Evolutionary conservation across 2,888 invertebrate species (phyloP).

Genomic region (Acanthacorydalis orientalis): DNA sequence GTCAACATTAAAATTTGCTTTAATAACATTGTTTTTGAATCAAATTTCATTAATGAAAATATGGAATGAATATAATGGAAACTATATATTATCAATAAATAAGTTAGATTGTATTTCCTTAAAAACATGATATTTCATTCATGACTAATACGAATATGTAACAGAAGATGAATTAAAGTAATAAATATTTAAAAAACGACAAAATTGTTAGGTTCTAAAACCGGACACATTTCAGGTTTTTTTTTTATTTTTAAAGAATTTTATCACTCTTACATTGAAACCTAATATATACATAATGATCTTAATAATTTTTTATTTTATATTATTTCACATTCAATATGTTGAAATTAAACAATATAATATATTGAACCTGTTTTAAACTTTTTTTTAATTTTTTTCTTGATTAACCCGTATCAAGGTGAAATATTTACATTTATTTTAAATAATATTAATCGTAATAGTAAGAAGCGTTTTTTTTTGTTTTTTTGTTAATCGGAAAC

Average conservation of each 20-base stretch:
- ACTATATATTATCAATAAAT: too few species aligned
- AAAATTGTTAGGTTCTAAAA: not conserved
- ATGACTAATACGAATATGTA: too few species aligned
- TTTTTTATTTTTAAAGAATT: not conserved
- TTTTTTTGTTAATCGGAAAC: not conserved
- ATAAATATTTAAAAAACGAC: too few species aligned
- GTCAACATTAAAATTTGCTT: too few species aligned
- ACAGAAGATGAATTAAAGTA: too few species aligned
- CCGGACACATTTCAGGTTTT: conserved; percentile 4
- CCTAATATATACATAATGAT: conserved; percentile 7
- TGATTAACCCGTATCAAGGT: conserved; percentile 6
- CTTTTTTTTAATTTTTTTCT: conserved; percentile 2
- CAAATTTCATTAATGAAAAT: too few species aligned
- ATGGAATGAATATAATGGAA: too few species aligned
- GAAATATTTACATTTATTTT: conserved; percentile 3
- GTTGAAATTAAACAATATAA: not conserved
- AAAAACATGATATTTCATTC: too few species aligned
- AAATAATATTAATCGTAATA: not conserved
- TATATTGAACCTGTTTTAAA: conserved; percentile 3
- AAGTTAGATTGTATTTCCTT: too few species aligned
- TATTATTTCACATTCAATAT: conserved; percentile 4
- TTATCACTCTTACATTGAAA: conserved; percentile 6
- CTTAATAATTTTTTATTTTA: conserved; percentile 3
- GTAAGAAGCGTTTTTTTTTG: not conserved
- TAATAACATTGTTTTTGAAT: too few species aligned